phyloP scores from a whole-genome alignment of 2,797 vertebrate species.

The Sitta carolinensis region DNA sequence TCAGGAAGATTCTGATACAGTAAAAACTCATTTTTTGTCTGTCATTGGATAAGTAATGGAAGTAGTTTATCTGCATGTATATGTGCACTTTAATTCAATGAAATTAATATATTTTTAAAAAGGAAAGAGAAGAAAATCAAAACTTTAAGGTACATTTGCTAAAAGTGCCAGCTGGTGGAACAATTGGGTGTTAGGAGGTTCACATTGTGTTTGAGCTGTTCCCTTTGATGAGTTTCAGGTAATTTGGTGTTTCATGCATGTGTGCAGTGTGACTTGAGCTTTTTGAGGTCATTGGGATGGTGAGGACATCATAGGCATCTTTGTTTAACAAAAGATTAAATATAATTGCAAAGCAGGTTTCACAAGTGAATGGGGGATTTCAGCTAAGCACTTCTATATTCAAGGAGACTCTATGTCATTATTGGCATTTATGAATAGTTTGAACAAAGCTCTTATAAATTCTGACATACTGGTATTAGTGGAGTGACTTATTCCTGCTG shows the following conservation, averaged over 20 bases:
- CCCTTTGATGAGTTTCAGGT: neutral
- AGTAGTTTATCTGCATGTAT: neutral
- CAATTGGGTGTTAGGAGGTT: neutral
- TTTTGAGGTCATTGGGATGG: neutral
- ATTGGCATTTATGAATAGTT: neutral
- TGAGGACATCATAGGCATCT: neutral
- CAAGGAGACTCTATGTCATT: neutral
- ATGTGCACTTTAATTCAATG: neutral
- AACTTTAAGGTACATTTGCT: neutral
- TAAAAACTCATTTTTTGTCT: neutral
- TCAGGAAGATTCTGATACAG: neutral
- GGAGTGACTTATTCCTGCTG: neutral
- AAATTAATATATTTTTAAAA: neutral
- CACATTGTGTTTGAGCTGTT: neutral
- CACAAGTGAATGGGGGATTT: neutral
- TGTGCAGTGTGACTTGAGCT: neutral
- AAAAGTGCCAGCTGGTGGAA: neutral
- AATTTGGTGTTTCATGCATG: neutral
- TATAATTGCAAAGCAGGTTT: neutral
- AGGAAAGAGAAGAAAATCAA: neutral
- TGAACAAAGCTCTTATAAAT: neutral
- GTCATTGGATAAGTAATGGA: neutral
- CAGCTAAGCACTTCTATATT: neutral
- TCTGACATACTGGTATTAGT: neutral
- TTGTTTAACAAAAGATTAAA: neutral